These are phyloP conservation scores for Drosophila multiciliata DNA, from an alignment of 2,888 invertebrate genomes.

Conservation along the genomic window DNA sequence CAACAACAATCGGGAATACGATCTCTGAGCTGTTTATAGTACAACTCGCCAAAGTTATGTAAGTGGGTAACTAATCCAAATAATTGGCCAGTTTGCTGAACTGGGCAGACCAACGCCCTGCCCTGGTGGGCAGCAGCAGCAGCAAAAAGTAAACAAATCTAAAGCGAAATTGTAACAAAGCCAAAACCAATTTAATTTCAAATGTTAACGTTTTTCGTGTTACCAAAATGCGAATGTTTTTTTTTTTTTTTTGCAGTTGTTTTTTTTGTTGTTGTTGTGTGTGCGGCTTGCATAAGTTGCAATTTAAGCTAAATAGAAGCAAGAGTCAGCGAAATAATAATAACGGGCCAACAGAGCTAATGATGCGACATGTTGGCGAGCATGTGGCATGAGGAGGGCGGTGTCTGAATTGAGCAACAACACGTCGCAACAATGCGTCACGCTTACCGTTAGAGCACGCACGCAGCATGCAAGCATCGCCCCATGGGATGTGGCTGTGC, in stretches of 20 bases:
- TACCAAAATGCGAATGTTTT: slow-evolving; percentile 9
- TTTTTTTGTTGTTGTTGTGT: slow-evolving; percentile 18
- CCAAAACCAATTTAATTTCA: slow-evolving; percentile 67
- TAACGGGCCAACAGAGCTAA: slow-evolving; percentile 66
- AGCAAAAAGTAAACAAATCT: slow-evolving; percentile 24
- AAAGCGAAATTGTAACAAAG: slow-evolving; percentile 62
- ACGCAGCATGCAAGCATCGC: slow-evolving; percentile 49
- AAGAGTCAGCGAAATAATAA: slow-evolving; percentile 62
- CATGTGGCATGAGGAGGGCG: slow-evolving; percentile 16
- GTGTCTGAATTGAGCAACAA: slow-evolving; percentile 29
- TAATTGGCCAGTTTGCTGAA: slow-evolving; percentile 70
- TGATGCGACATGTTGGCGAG: slow-evolving; percentile 70
- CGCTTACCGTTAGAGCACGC: slow-evolving; percentile 74
- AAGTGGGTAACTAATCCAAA: slow-evolving; percentile 64
- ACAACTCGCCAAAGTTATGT: slow-evolving; percentile 49
- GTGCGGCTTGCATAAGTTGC: slow-evolving; percentile 67
- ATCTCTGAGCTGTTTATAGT: slow-evolving; percentile 14
- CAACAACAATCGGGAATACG: slow-evolving; percentile 17
- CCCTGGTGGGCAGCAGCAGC: slow-evolving; percentile 29
- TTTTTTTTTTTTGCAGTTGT: slow-evolving; percentile 21
- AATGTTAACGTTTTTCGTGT: slow-evolving; percentile 59
- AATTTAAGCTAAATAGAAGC: slow-evolving; percentile 64
- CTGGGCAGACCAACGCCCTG: slow-evolving; percentile 62
- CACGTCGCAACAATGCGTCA: slow-evolving; percentile 59
- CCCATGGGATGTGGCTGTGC: slow-evolving; percentile 49